A percentile compares a stretch with the other conserved stretches of the same genome.
phyloP scores from a whole-genome alignment of 2,888 invertebrate genomes.

The Drosophila austrosaltans region DNA sequence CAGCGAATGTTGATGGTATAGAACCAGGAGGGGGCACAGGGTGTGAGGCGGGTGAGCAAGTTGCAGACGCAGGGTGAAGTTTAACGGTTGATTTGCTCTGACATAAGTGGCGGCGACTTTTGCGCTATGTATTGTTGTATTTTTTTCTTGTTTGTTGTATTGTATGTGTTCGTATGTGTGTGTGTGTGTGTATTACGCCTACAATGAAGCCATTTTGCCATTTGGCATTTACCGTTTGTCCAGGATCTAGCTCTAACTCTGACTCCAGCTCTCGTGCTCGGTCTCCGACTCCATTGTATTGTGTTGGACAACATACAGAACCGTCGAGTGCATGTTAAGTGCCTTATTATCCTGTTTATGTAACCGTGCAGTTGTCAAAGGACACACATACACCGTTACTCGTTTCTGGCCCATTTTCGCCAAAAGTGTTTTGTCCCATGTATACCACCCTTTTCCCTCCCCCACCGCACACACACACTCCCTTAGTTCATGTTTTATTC shows the following conservation, averaged over 20 bases:
- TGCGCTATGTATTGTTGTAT: constrained; percentile 25
- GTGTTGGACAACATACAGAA: constrained; percentile 60
- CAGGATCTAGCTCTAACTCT: constrained; percentile 12
- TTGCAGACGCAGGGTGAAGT: constrained; percentile 29
- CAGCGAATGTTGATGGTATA: background rate
- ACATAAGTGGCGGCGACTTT: constrained; percentile 68
- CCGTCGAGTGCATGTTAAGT: constrained; percentile 75
- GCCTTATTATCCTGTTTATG: constrained; percentile 78
- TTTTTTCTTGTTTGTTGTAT: constrained; percentile 37
- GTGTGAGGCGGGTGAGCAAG: background rate
- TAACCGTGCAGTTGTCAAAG: constrained; percentile 69
- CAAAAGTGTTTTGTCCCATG: constrained; percentile 31
- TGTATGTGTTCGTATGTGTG: constrained; percentile 20
- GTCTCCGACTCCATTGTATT: constrained; percentile 34
- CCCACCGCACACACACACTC: background rate
- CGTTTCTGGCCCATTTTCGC: constrained; percentile 14
- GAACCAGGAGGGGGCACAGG: background rate
- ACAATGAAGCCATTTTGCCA: constrained; percentile 53
- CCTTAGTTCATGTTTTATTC: constrained; percentile 71
- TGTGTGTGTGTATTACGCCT: constrained; percentile 43
- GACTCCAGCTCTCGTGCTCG: constrained; percentile 13
- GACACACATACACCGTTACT: constrained; percentile 38
- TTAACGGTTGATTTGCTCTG: constrained; percentile 72
- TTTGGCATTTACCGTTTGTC: constrained; percentile 44
- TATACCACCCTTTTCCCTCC: background rate